Conservation (phyloP, 1,140 invertebrate species). For the Caerostris darwini region DNA sequence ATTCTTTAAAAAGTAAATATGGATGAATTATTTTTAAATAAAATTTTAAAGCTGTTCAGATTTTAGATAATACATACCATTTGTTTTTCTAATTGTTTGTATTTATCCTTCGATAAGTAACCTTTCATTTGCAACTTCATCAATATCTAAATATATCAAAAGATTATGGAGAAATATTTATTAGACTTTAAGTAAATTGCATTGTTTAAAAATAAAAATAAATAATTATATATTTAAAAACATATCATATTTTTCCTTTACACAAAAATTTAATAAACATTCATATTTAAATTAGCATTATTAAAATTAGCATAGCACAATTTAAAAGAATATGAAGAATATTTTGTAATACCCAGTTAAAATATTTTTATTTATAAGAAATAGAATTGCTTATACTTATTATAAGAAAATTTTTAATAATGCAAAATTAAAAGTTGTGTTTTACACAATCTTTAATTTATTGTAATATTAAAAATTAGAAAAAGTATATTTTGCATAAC, state of each 20-base stretch:
- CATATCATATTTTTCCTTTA: neutral
- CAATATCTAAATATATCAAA: conserved; percentile 80
- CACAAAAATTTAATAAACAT: too few relatives aligned
- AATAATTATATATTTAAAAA: neutral
- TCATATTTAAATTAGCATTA: too few relatives aligned
- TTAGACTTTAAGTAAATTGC: neutral
- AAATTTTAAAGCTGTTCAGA: neutral
- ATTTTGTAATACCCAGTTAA: too few relatives aligned
- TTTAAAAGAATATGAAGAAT: too few relatives aligned
- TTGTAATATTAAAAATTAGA: too few relatives aligned
- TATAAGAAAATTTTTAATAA: too few relatives aligned
- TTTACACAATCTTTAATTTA: too few relatives aligned
- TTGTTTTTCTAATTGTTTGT: conserved; percentile 46
- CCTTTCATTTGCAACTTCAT: conserved; percentile 82
- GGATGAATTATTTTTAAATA: neutral
- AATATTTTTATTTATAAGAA: too few relatives aligned
- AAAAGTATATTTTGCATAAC: too few relatives aligned
- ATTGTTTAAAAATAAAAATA: neutral
- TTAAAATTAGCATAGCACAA: too few relatives aligned
- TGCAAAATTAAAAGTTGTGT: too few relatives aligned
- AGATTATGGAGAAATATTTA: neutral
- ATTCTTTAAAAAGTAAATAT: neutral
- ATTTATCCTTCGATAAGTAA: conserved; percentile 44
- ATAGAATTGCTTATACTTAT: too few relatives aligned
- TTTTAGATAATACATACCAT: conserved; percentile 17